These are phyloP conservation scores for Paguma larvata DNA, from an alignment of 2,797 vertebrate species.

Conservation along the genomic window DNA sequence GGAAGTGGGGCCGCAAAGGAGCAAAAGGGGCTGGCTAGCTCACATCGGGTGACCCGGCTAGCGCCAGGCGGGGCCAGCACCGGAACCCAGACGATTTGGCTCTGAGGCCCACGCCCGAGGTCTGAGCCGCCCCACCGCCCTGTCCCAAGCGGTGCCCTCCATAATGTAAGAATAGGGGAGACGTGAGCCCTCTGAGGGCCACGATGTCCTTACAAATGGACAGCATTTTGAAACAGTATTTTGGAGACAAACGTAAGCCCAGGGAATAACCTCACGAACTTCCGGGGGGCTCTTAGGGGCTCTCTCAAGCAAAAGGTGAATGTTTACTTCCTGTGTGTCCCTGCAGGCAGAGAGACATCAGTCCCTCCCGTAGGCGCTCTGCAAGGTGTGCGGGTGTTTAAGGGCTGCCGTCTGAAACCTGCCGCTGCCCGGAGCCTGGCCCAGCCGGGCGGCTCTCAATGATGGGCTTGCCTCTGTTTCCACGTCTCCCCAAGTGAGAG, in stretches of 20 bases:
- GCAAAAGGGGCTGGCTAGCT: background rate
- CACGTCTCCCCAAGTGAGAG: background rate
- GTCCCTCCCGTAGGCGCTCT: accelerated
- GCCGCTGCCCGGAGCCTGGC: background rate
- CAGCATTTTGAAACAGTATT: background rate
- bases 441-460: background rate
- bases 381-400: background rate
- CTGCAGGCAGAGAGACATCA: background rate
- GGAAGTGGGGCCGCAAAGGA: background rate
- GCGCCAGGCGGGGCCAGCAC: background rate
- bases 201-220: background rate
- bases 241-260: background rate
- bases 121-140: accelerated
- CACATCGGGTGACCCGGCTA: background rate
- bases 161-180: background rate
- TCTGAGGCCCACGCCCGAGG: background rate
- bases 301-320: background rate
- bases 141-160: background rate
- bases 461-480: background rate
- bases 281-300: background rate
- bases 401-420: background rate
- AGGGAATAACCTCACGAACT: too few relatives aligned
- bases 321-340: background rate
- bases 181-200: background rate
- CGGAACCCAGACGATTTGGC: background rate